Evolutionary conservation across 2,113 vertebrate species (phyloP).

Genomic region (Peromyscus polionotus): DNA sequence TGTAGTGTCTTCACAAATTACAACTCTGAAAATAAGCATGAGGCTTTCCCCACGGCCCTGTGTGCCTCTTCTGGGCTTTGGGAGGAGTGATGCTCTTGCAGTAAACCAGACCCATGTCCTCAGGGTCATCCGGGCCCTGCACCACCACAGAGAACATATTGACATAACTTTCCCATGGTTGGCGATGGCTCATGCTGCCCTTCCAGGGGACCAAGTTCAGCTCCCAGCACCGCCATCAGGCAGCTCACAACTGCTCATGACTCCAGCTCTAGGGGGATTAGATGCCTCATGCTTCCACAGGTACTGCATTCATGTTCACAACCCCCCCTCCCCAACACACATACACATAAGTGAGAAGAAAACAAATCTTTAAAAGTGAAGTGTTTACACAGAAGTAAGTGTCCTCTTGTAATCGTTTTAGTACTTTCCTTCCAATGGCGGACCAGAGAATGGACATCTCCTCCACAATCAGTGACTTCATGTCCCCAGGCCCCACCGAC

Average conservation of each 20-base stretch:
- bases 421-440: constrained; percentile 97
- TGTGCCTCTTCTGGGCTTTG: not conserved
- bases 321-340: accelerated
- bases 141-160: not conserved
- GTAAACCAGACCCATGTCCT: too few species aligned
- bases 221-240: accelerated
- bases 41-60: not conserved
- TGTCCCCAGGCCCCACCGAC: constrained; percentile 96
- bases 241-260: too few species aligned
- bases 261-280: not conserved
- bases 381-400: not conserved
- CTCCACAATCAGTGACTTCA: constrained; percentile 99
- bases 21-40: not conserved
- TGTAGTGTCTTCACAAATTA: not conserved
- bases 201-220: not conserved
- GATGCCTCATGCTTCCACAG: not conserved
- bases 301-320: not conserved
- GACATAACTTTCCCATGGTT: not conserved
- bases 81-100: not conserved
- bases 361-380: not conserved
- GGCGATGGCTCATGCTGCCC: not conserved
- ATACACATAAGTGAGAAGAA: too few species aligned
- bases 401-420: constrained; percentile 71
- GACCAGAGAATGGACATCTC: constrained; percentile 99
- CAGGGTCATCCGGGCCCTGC: not conserved